A percentile compares a stretch with the other conserved stretches of the same genome.
Evolutionary conservation across 2,888 invertebrate genomes (phyloP).

Genomic region (Sphinx pinastri): DNA sequence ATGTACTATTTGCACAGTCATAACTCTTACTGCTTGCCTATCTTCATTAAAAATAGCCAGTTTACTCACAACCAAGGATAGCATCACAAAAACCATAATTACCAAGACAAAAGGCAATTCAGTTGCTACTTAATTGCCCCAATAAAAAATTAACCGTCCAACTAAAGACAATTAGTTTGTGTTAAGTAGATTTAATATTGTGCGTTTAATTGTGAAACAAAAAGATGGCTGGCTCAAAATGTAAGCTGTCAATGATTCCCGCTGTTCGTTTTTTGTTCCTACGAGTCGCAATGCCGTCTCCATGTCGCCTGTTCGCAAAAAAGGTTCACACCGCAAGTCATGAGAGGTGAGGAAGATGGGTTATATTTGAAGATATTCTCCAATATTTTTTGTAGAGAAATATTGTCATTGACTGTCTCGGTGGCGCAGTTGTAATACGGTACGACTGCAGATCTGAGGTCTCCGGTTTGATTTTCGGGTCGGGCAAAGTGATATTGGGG

Average conservation of each 20-base stretch:
- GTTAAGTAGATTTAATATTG: conserved; percentile 31
- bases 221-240: conserved; percentile 41
- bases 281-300: conserved; percentile 44
- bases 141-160: conserved; percentile 33
- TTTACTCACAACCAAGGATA: too few relatives aligned
- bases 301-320: conserved; percentile 47
- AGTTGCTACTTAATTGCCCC: conserved; percentile 11
- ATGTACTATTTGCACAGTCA: too few relatives aligned
- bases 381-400: too few relatives aligned
- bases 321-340: conserved; percentile 1
- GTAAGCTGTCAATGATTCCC: conserved; percentile 46
- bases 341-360: not conserved
- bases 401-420: too few relatives aligned
- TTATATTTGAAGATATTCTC: not conserved
- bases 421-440: too few relatives aligned
- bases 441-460: too few relatives aligned
- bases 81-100: not conserved
- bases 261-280: conserved; percentile 48
- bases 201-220: conserved; percentile 14
- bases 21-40: too few relatives aligned
- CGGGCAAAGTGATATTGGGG: too few relatives aligned
- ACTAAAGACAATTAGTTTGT: conserved; percentile 33
- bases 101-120: not conserved
- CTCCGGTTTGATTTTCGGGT: too few relatives aligned
- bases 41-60: too few relatives aligned